A percentile compares a stretch with the other conserved stretches of the same genome.
phyloP scores from a whole-genome alignment of 2,797 vertebrate genomes.

The Argya squamiceps region DNA sequence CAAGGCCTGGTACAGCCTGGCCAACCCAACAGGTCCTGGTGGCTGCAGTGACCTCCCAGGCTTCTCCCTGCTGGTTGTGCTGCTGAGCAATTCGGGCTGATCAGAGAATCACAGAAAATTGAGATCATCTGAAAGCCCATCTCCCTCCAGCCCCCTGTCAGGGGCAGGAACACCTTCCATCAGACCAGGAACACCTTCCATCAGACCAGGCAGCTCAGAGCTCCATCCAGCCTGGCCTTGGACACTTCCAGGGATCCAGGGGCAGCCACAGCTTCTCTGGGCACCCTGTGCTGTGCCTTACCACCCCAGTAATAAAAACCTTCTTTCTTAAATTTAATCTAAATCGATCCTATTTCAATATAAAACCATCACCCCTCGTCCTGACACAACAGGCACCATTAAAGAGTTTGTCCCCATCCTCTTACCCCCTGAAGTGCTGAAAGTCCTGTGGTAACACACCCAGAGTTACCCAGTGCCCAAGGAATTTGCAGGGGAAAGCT shows the following conservation, averaged over 20 bases:
- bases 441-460: neutral
- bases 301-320: neutral
- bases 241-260: neutral
- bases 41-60: neutral
- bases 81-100: fast-evolving
- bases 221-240: neutral
- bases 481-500: neutral
- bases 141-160: neutral
- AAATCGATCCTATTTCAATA: neutral
- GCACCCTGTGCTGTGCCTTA: neutral
- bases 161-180: neutral
- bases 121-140: neutral
- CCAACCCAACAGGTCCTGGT: fast-evolving
- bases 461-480: fast-evolving
- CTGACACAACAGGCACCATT: neutral
- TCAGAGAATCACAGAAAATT: neutral
- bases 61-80: neutral
- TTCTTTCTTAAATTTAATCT: neutral
- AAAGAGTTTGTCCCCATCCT: neutral
- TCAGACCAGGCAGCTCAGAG: neutral
- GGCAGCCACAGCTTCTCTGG: neutral
- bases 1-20: neutral
- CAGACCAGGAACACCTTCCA: fast-evolving
- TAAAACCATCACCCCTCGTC: neutral
- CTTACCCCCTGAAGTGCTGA: neutral